Evolutionary conservation across 2,113 vertebrate genomes (phyloP).

Genomic region (Malurus alboscapulatus): DNA sequence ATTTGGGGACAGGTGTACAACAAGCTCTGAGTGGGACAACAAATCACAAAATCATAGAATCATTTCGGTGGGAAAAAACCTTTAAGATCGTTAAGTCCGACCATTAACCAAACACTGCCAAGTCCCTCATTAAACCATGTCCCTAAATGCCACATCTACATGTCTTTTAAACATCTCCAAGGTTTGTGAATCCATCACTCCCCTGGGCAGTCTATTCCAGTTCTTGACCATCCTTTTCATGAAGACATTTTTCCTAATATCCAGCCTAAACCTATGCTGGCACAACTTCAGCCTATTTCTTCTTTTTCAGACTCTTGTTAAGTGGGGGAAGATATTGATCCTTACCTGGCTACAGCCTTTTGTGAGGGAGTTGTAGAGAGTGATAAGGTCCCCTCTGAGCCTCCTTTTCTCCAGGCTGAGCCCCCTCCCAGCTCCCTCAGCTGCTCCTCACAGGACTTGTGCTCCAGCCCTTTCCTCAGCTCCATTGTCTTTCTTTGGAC

Average conservation of each 20-base stretch:
- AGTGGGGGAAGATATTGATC: not conserved
- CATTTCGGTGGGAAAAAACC: not conserved
- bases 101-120: not conserved
- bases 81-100: not conserved
- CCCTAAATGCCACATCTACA: not conserved
- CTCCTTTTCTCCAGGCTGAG: not conserved
- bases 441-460: not conserved
- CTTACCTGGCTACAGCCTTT: not conserved
- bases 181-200: not conserved
- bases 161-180: not conserved
- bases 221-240: not conserved
- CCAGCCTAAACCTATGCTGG: not conserved
- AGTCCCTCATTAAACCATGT: not conserved
- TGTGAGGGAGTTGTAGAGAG: not conserved
- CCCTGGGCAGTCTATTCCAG: not conserved
- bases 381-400: rapidly evolving
- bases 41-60: not conserved
- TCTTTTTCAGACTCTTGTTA: not conserved
- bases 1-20: not conserved
- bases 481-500: not conserved
- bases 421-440: not conserved
- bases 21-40: not conserved
- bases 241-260: not conserved
- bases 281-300: not conserved
- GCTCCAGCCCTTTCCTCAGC: not conserved